A percentile compares a stretch with the other conserved stretches of the same genome.
Evolutionary conservation across 1,140 invertebrate species (phyloP).

Genomic region (Eumaeus atala): DNA sequence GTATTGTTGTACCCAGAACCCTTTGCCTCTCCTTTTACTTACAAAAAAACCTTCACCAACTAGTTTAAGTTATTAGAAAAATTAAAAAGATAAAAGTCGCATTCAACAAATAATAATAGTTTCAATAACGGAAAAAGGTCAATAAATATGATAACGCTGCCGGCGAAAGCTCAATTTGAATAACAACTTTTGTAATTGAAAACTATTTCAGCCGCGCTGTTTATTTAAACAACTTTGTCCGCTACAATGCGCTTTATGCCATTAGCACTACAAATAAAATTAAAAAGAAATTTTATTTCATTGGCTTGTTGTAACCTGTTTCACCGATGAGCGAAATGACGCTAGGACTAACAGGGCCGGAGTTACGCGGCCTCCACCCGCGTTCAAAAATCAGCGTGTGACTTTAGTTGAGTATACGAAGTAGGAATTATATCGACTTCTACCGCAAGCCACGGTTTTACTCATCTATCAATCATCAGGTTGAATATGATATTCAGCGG

Average conservation of each 20-base stretch:
- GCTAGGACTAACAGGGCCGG: too few species aligned
- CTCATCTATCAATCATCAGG: too few species aligned
- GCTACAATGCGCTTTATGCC: slow-evolving; percentile 17
- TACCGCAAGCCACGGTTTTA: background rate
- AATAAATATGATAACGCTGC: slow-evolving; percentile 5
- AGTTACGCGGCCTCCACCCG: too few species aligned
- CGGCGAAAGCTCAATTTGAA: slow-evolving; percentile 9
- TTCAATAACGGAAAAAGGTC: slow-evolving; percentile 6
- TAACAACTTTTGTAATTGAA: slow-evolving; percentile 22
- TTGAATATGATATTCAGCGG: too few species aligned
- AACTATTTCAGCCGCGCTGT: slow-evolving; percentile 21
- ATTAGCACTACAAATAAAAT: slow-evolving; percentile 12
- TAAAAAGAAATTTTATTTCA: slow-evolving; percentile 14
- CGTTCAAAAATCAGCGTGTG: too few species aligned
- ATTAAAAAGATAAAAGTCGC: slow-evolving; percentile 2
- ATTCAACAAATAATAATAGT: slow-evolving; percentile 2
- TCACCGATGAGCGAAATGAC: too few species aligned
- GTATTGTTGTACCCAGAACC: too few species aligned
- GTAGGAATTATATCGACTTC: too few species aligned
- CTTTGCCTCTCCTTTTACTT: too few species aligned
- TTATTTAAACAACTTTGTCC: slow-evolving; percentile 19
- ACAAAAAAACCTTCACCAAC: too few species aligned
- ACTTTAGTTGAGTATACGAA: too few species aligned
- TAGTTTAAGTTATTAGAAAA: background rate
- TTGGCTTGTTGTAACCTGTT: too few species aligned